Evolutionary conservation across 37 sponge, comb jelly and placozoan species (phyloP).

Genomic region (Geodia barretti): DNA sequence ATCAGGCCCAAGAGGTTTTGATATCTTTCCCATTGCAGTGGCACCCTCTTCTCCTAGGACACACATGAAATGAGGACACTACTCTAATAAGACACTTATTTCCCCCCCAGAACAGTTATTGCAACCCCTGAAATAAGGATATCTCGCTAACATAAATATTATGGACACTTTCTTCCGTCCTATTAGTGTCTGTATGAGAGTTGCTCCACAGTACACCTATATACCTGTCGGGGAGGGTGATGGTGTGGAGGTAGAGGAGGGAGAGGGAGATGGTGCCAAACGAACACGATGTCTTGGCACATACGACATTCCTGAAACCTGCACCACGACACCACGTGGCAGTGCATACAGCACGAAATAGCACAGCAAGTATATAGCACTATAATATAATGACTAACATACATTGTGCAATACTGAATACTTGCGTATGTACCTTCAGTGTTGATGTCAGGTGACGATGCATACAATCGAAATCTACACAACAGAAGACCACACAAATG

Average conservation of each 20-base stretch:
- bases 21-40: too few species aligned
- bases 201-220: too few species aligned
- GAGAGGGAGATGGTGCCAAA: slow-evolving; percentile 53
- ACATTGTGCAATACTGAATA: neutral
- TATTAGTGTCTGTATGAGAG: too few species aligned
- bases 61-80: too few species aligned
- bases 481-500: too few species aligned
- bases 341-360: neutral
- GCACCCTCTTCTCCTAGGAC: too few species aligned
- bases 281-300: slow-evolving; percentile 49
- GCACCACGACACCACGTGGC: neutral
- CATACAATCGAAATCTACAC: slow-evolving; percentile 31
- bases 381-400: neutral
- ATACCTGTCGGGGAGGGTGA: slow-evolving; percentile 41
- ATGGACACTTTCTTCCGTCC: too few species aligned
- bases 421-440: neutral
- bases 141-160: too few species aligned
- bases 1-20: too few species aligned
- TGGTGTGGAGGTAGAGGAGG: slow-evolving; percentile 26
- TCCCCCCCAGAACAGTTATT: too few species aligned
- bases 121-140: too few species aligned
- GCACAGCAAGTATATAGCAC: neutral
- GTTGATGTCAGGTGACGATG: neutral
- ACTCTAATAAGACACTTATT: too few species aligned
- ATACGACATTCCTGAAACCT: slow-evolving; percentile 50